Evolutionary conservation across 2,888 invertebrate genomes (phyloP).

Genomic region (Tetrapedia diversipes): DNA sequence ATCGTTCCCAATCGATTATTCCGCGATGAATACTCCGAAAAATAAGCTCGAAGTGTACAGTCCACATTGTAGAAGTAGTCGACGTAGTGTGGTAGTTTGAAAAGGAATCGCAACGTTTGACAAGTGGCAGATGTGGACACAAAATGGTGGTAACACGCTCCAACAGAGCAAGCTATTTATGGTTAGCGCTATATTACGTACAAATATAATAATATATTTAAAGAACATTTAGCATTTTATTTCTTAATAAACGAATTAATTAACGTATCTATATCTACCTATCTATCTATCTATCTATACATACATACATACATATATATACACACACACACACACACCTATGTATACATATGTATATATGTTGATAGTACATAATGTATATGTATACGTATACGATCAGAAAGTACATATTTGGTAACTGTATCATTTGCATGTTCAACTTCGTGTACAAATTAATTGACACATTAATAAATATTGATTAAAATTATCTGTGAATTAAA

Average conservation of each 20-base stretch:
- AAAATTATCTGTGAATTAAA: background rate
- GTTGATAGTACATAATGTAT: no score
- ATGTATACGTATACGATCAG: conserved; percentile 2
- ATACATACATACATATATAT: background rate
- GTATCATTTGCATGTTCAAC: background rate
- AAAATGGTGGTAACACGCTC: no score
- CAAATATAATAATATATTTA: conserved; percentile 3
- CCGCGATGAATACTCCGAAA: conserved; percentile 88
- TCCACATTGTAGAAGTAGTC: conserved; percentile 87
- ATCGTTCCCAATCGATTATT: conserved; percentile 90
- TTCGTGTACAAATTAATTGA: background rate
- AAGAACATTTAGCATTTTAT: conserved; percentile 3
- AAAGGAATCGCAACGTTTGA: no score
- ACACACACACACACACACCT: background rate
- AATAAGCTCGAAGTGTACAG: conserved; percentile 88
- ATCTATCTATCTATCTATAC: no score
- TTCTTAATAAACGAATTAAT: background rate
- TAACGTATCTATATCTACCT: background rate
- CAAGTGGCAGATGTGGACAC: no score
- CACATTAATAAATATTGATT: background rate
- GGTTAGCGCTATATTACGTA: background rate
- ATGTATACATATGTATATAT: background rate
- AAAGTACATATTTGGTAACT: conserved; percentile 17
- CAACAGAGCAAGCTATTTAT: no score
- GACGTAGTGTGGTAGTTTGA: conserved; percentile 88